Conservation (phyloP, 2,113 vertebrate species). For the Phodopus roborovskii region DNA sequence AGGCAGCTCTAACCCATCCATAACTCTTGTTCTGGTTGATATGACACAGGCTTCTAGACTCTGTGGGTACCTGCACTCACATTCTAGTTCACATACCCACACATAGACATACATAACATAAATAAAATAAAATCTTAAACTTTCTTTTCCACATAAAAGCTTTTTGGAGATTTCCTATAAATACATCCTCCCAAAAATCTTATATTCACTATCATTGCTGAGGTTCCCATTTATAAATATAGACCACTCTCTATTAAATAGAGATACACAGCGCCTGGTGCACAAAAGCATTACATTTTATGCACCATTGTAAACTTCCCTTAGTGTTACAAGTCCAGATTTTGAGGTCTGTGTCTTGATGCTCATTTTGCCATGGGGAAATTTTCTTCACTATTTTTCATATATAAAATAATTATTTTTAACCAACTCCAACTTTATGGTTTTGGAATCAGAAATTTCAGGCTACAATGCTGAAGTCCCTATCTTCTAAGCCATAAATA, state of each 20-base stretch:
- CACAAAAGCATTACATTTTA: neutral
- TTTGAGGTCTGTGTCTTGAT: neutral
- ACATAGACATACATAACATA: neutral
- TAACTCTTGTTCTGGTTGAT: neutral
- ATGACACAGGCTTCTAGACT: neutral
- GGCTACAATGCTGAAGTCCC: conserved; percentile 6
- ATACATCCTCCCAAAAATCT: neutral
- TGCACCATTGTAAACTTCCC: neutral
- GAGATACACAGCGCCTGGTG: neutral
- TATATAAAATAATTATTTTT: conserved; percentile 10
- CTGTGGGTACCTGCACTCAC: neutral
- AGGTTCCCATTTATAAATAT: neutral
- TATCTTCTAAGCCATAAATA: conserved; percentile 6
- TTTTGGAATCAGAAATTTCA: neutral
- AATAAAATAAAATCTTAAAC: neutral
- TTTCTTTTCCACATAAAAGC: neutral
- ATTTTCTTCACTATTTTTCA: neutral
- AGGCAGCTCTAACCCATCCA: no score
- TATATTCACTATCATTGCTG: neutral
- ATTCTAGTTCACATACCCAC: neutral
- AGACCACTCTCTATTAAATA: neutral
- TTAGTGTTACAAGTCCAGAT: neutral
- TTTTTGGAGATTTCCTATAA: neutral
- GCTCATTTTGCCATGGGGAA: neutral
- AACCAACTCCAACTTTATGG: neutral